These are phyloP conservation scores for Lampris incognitus DNA, from an alignment of 2,113 vertebrate genomes.

Conservation along the genomic window DNA sequence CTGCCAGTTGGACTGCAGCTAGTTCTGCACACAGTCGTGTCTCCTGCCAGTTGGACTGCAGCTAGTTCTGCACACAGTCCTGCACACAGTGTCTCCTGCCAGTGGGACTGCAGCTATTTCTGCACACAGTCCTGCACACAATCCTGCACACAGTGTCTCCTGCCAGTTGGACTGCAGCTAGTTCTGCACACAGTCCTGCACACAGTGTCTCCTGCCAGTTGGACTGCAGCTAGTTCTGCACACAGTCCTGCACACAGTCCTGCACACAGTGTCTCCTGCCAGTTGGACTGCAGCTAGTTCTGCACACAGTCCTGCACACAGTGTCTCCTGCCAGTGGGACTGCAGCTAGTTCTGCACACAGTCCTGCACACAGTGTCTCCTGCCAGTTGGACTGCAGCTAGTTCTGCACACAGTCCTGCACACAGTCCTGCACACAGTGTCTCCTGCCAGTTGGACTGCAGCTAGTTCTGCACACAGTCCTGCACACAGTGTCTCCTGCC, in stretches of 20 bases:
- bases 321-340: too few species aligned
- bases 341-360: not conserved
- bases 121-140: not conserved
- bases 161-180: not conserved
- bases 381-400: not conserved
- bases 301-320: too few species aligned
- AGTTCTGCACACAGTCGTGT: conserved; percentile 6
- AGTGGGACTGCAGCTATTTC: not conserved
- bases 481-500: not conserved
- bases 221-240: too few species aligned
- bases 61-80: conserved; percentile 6
- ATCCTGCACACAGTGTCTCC: too few species aligned
- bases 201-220: too few species aligned
- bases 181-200: conserved; percentile 4
- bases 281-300: too few species aligned
- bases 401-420: not conserved
- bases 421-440: not conserved
- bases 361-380: not conserved
- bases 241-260: too few species aligned
- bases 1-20: not conserved
- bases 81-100: not conserved
- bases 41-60: conserved; percentile 1
- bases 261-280: too few species aligned
- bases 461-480: not conserved
- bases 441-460: not conserved